Evolutionary conservation across 2,113 vertebrate species (phyloP).

Genomic region (Anolis sagrei): DNA sequence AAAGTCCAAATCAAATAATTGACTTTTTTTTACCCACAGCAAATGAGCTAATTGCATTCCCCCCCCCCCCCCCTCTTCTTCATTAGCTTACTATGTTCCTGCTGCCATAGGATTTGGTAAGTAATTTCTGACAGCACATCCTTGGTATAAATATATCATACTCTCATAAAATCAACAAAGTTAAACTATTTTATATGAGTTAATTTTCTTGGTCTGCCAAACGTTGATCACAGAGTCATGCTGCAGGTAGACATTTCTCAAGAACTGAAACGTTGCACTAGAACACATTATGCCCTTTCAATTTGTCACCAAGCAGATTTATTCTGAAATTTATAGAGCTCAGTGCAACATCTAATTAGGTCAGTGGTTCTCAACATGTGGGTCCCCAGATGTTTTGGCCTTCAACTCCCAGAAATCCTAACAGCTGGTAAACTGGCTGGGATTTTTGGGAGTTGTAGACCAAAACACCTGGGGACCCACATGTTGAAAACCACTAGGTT

Average conservation of each 20-base stretch:
- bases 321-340: neutral
- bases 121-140: neutral
- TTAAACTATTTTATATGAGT: neutral
- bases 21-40: neutral
- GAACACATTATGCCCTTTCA: neutral
- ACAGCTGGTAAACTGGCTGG: too few relatives aligned
- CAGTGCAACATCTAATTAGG: neutral
- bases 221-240: too few relatives aligned
- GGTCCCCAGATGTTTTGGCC: too few relatives aligned
- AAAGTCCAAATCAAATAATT: neutral
- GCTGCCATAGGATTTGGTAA: conserved; percentile 14
- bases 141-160: neutral
- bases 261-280: neutral
- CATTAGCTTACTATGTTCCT: neutral
- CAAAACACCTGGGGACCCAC: too few relatives aligned
- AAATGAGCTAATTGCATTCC: neutral
- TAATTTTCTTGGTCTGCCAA: neutral
- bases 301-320: neutral
- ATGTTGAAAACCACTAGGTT: too few relatives aligned
- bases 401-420: too few relatives aligned
- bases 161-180: neutral
- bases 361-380: too few relatives aligned
- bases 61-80: neutral
- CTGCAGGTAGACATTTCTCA: neutral
- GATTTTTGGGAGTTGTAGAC: too few relatives aligned